phyloP scores from a whole-genome alignment of 2,888 invertebrate genomes.

The Glaucopsyche alexis region DNA sequence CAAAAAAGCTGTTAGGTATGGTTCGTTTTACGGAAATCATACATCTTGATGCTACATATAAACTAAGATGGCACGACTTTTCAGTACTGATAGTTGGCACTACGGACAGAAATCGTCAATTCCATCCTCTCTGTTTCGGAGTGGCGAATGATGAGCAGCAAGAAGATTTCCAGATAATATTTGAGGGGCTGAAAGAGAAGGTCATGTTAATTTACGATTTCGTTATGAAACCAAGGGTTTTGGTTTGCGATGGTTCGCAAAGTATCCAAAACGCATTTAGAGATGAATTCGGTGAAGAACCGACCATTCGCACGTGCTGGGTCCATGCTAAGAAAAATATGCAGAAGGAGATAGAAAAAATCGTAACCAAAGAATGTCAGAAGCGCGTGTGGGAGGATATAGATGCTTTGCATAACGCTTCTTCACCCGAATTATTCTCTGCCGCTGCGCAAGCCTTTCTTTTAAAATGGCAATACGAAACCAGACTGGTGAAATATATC shows the following conservation, averaged over 20 bases:
- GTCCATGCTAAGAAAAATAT: slow-evolving; percentile 11
- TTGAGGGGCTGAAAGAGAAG: not conserved
- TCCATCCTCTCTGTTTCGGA: slow-evolving; percentile 4
- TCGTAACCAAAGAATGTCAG: not conserved
- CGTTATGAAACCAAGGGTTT: not conserved
- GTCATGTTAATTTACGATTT: not conserved
- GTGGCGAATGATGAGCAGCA: not conserved
- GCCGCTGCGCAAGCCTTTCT: slow-evolving; percentile 18
- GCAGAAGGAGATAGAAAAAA: not conserved
- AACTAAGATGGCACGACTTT: slow-evolving; percentile 14
- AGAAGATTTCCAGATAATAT: not conserved
- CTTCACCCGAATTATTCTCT: slow-evolving; percentile 4
- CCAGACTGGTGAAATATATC: not conserved
- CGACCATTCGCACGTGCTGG: slow-evolving; percentile 13
- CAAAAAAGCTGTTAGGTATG: not conserved
- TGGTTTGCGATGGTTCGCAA: slow-evolving; percentile 4
- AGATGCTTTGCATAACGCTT: slow-evolving; percentile 22
- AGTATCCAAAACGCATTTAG: slow-evolving; percentile 16
- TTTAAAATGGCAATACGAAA: slow-evolving; percentile 1
- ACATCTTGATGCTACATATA: slow-evolving; percentile 4
- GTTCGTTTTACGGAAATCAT: not conserved
- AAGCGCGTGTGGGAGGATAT: not conserved
- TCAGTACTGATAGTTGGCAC: slow-evolving; percentile 21
- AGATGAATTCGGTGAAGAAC: slow-evolving; percentile 9
- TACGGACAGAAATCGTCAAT: slow-evolving; percentile 22